Percentiles rank a stretch among this genome's conserved stretches.
Conservation (phyloP, 2,113 vertebrate genomes). For the Esox niger region DNA sequence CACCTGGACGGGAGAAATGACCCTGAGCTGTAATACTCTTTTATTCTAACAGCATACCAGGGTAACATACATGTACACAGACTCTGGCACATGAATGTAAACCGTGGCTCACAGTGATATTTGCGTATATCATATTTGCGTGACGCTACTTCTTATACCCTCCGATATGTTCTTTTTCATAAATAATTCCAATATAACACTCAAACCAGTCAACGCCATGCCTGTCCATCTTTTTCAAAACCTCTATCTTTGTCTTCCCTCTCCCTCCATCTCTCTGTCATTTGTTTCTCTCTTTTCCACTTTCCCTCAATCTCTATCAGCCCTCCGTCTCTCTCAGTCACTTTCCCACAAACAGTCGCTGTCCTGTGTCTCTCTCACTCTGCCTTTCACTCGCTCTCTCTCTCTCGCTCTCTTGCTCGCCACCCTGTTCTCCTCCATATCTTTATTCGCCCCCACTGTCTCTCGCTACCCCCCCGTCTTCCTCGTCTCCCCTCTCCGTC, state of each 20-base stretch:
- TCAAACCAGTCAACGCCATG: slow-evolving; percentile 27
- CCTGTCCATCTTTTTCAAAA: slow-evolving; percentile 45
- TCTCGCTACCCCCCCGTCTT: no score
- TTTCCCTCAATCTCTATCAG: background rate
- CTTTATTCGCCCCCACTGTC: no score
- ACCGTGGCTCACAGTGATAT: slow-evolving; percentile 34
- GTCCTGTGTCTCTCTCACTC: slow-evolving; percentile 7
- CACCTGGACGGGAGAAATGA: slow-evolving; percentile 14
- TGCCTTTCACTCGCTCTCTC: background rate
- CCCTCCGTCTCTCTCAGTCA: no score
- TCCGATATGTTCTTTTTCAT: slow-evolving; percentile 34
- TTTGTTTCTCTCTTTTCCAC: background rate
- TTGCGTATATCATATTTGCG: slow-evolving; percentile 47
- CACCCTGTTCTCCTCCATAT: no score
- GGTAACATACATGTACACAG: background rate
- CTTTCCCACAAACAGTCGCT: background rate
- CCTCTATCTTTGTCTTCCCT: slow-evolving; percentile 1
- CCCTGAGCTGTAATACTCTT: slow-evolving; percentile 7
- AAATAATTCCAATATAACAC: slow-evolving; percentile 58
- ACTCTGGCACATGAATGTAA: background rate
- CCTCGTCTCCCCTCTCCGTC: no score
- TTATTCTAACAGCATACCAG: background rate
- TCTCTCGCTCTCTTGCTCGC: background rate
- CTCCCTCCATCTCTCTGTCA: background rate
- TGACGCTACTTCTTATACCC: slow-evolving; percentile 11